Base-by-base conservation (phyloP, 2,888 invertebrate species). In the Girardia tigrina region DNA sequence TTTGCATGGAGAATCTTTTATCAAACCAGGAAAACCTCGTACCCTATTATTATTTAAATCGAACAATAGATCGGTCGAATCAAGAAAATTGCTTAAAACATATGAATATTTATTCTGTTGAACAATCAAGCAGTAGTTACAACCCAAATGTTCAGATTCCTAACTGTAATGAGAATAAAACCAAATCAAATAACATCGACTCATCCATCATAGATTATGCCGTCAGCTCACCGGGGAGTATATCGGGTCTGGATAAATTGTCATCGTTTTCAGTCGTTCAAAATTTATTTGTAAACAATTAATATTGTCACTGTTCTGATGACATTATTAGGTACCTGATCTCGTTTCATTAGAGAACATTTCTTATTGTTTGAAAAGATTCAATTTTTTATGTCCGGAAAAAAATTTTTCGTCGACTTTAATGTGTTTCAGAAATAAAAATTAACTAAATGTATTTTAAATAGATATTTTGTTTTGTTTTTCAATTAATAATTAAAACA, bases 231-330 rank as follows among this genome's bases (percentile, higher is more conserved):
- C 4, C 23, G 6, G n/a, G 8, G 2, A 56, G 2, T 56, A 20
- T 23, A 20, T 23, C n/a, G 4, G n/a, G 56, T 16, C 56, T 20
- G 6, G 56, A 56, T 2, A 56, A 56, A 56, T 23, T 56, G 8
- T 56, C 56, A n/a, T 56, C 56, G 23, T 56, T 56, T 56, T 56
- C 56, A 20, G 56, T 56, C 20, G 56, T 56, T 56, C 56, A 56
- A n/a, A 56, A 56, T 56, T 23, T 56, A 20, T 56, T 56, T 56
- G 56, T 56, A 20, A 56, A 56, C 23, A 56, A 56, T 56, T 56
- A n/a, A 56, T n/a, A n/a, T n/a, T n/a, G n/a, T n/a, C n/a, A n/a
- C n/a, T n/a, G n/a, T n/a, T n/a, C n/a, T n/a, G n/a, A n/a, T n/a
- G n/a, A n/a, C n/a, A n/a, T n/a, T n/a, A n/a, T n/a, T n/a, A n/a